phyloP scores from a whole-genome alignment of 2,888 invertebrate species.

The Sthenelais limicola region DNA sequence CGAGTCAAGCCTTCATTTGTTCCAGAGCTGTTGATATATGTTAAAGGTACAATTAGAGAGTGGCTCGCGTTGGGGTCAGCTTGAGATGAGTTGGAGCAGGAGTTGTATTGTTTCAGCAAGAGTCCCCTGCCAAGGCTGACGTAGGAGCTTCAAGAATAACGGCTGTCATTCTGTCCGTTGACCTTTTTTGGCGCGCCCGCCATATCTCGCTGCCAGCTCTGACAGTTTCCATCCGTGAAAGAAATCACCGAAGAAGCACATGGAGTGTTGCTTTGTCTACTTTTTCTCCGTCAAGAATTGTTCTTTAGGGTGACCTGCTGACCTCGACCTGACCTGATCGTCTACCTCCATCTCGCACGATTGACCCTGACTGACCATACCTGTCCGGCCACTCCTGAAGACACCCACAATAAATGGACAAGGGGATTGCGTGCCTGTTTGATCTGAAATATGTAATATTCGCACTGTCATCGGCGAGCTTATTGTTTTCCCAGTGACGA shows the following conservation, averaged over 20 bases:
- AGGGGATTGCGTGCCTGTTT: constrained; percentile 38
- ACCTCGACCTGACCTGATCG: constrained; percentile 33
- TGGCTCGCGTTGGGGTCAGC: constrained; percentile 6
- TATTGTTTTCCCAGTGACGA: constrained; percentile 12
- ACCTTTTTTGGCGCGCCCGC: constrained; percentile 20
- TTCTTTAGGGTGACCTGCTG: constrained; percentile 28
- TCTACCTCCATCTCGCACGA: constrained; percentile 29
- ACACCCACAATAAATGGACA: constrained; percentile 34
- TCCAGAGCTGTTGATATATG: constrained; percentile 31
- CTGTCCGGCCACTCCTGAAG: constrained; percentile 22
- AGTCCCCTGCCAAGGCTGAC: constrained; percentile 16
- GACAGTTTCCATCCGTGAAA: constrained; percentile 28
- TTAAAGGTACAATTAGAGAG: constrained; percentile 34
- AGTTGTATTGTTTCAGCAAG: constrained; percentile 13
- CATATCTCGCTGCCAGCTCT: constrained; percentile 32
- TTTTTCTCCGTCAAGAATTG: constrained; percentile 30
- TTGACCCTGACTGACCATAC: constrained; percentile 36
- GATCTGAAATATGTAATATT: constrained; percentile 40
- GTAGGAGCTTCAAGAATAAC: constrained; percentile 18
- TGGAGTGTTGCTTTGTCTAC: constrained; percentile 27
- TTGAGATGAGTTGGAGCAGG: constrained; percentile 1
- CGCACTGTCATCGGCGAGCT: constrained; percentile 26
- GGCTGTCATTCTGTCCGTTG: constrained; percentile 27
- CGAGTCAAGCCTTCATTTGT: too few species aligned
- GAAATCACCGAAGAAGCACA: constrained; percentile 18